Evolutionary conservation across 2,113 vertebrate genomes (phyloP), one percentile per base, ranked within the genome.

Genomic region (Tupaia chinensis): DNA sequence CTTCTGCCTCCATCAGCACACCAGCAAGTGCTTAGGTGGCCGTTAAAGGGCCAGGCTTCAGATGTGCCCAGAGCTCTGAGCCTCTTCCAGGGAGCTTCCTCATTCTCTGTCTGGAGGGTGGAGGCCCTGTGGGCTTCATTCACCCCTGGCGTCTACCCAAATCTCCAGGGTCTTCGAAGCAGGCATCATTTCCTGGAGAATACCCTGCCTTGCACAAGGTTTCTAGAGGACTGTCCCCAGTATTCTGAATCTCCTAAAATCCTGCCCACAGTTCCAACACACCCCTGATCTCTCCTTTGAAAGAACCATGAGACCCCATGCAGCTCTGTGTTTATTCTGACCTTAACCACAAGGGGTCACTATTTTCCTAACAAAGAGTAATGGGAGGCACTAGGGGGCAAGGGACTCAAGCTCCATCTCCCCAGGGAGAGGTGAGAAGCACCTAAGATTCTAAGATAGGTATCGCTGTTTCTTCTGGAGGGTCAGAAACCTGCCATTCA

Each of bases 291-390:
- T 90, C 44, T n/a, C n/a, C 60, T 61, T 20, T 56, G 32, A 61
- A 66, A 1, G n/a, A 61, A 68, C 44, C 25, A 0, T 0, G 19
- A 77, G 7, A 68, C 32, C 23, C 27, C 76, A 81, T 13, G 68
- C 27, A 70, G 65, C 54, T 25, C 80, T 2, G 3, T 72, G 92
- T 87, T 78, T 66, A 83, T 91, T 53, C 63, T 5, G 7, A 76
- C 13, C 0, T 81, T 65, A 10, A 81, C 94, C 96, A 97, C 96
- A 84, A 96, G 95, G 77, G 95, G 96, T 74, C 87, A 63, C 87
- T 93, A 53, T 74, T 92, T 86, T 58, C 86, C 89, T 23, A 91
- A 66, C 3, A 72, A 25, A 32, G 63, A 44, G 63, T 53, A 20
- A 84, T 7, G 20, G 10, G 66, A 74, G 79, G 83, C 7, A 61